Percentiles rank a stretch among this genome's conserved stretches.
phyloP scores from a whole-genome alignment of 2,113 vertebrate species.

The Scophthalmus maximus region DNA sequence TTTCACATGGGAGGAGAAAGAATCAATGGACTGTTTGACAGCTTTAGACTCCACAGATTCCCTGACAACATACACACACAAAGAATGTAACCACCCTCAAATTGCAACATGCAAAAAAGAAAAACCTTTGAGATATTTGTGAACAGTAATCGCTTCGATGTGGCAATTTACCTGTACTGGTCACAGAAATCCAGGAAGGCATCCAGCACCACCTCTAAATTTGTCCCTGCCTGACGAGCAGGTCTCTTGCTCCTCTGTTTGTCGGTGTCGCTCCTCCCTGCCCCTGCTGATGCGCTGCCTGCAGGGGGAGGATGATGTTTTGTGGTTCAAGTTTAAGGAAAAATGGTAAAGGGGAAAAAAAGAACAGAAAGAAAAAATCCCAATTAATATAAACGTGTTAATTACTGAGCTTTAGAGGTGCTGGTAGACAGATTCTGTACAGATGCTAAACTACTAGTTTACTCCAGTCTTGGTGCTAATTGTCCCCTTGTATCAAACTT shows the following conservation, averaged over 20 bases:
- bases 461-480: too few relatives aligned
- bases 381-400: too few relatives aligned
- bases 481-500: too few relatives aligned
- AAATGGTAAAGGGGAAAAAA: background rate
- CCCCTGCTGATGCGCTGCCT: conserved; percentile 14
- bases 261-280: accelerated
- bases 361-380: background rate
- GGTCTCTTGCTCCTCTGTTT: background rate
- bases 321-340: background rate
- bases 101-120: background rate
- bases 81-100: background rate
- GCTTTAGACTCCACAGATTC: conserved; percentile 77
- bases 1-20: conserved; percentile 82
- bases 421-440: too few relatives aligned
- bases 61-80: conserved; percentile 74
- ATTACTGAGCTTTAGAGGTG: too few relatives aligned
- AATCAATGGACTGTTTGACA: conserved; percentile 77
- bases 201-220: conserved; percentile 60
- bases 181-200: conserved; percentile 63
- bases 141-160: background rate
- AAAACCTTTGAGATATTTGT: too few relatives aligned
- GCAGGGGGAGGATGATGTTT: background rate
- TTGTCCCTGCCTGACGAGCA: background rate
- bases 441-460: too few relatives aligned
- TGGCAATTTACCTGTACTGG: conserved; percentile 59